Percentiles rank a stretch among this genome's conserved stretches.
phyloP scores from a whole-genome alignment of 1,140 invertebrate species.

The Apolygus lucorum region DNA sequence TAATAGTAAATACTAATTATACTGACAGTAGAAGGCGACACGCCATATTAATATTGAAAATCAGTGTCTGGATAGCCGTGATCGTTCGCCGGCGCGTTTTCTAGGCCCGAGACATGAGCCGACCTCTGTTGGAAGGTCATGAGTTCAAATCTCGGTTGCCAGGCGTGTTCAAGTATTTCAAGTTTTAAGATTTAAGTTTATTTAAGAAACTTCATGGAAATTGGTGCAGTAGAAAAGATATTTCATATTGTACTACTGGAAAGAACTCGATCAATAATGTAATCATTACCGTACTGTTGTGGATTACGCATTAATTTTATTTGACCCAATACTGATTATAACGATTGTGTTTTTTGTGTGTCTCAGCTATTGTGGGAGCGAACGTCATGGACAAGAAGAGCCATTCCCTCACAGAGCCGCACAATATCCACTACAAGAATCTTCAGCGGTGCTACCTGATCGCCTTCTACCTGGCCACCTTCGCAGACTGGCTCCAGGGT shows the following conservation, averaged over 20 bases:
- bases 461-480: conserved; percentile 52
- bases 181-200: too few species aligned
- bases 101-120: too few species aligned
- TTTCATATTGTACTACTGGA: too few species aligned
- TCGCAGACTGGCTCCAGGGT: conserved; percentile 64
- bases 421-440: conserved; percentile 33
- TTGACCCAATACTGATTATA: background rate
- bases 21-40: too few species aligned
- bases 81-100: too few species aligned
- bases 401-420: conserved; percentile 26
- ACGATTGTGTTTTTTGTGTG: background rate
- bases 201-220: too few species aligned
- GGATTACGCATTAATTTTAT: conserved; percentile 1
- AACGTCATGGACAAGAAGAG: conserved; percentile 25
- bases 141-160: background rate
- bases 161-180: background rate
- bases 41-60: too few species aligned
- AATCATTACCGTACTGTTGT: background rate
- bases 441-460: conserved; percentile 52
- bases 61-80: too few species aligned
- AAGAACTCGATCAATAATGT: too few species aligned
- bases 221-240: too few species aligned
- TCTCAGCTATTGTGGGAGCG: conserved; percentile 27
- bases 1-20: too few species aligned
- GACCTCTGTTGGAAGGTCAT: too few species aligned